Evolutionary conservation across 30 jellyfish, hydroid and myxozoan genomes (phyloP).

Genomic region (Hydractinia symbiolongicarpus): DNA sequence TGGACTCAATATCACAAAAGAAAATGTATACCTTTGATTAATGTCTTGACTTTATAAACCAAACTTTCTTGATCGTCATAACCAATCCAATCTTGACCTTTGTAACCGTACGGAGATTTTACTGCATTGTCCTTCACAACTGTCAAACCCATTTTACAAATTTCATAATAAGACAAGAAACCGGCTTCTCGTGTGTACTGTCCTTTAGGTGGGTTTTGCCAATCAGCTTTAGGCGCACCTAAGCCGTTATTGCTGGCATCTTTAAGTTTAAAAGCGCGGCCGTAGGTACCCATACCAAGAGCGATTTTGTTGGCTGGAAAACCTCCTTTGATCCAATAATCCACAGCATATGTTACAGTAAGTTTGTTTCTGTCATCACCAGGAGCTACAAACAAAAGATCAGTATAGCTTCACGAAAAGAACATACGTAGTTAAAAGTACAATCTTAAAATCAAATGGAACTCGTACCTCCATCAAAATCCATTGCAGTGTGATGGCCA

Average conservation of each 20-base stretch:
- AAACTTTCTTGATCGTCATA: conserved; percentile 39
- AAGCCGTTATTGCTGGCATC: conserved; percentile 33
- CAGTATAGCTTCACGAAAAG: background rate
- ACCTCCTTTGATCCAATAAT: conserved; percentile 49
- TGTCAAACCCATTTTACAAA: conserved; percentile 41
- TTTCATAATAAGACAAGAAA: conserved; percentile 49
- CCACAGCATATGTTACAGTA: conserved; percentile 43
- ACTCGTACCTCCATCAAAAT: conserved; percentile 38
- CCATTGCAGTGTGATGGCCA: conserved; percentile 59
- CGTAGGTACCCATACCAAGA: conserved; percentile 57
- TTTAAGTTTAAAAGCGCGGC: conserved; percentile 38
- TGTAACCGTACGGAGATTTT: conserved; percentile 47
- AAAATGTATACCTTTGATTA: conserved; percentile 9
- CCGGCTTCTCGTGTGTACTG: conserved; percentile 53
- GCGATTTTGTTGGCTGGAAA: conserved; percentile 46
- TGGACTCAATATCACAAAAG: too few species aligned
- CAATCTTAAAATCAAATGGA: background rate
- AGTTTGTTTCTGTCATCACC: conserved; percentile 13
- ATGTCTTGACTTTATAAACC: conserved; percentile 28
- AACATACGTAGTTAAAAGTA: background rate
- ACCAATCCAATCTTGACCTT: conserved; percentile 46
- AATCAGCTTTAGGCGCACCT: conserved; percentile 34
- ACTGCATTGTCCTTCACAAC: conserved; percentile 38
- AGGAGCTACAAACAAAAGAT: background rate
- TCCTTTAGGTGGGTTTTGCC: conserved; percentile 35